Evolutionary conservation across 2,888 invertebrate species (phyloP).

Genomic region (Tetragnatha montana): DNA sequence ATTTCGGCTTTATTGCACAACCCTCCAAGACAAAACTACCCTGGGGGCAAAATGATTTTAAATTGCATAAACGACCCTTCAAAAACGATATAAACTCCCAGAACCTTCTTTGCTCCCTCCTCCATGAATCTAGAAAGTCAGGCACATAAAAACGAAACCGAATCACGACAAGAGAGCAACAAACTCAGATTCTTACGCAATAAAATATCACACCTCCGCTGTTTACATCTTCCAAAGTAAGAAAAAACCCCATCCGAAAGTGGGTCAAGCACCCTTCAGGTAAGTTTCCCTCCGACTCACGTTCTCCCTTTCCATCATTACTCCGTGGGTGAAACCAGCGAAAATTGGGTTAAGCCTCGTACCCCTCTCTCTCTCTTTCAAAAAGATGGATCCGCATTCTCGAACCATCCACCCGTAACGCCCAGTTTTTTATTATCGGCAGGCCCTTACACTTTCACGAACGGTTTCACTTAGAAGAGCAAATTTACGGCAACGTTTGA

Average conservation of each 20-base stretch:
- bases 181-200: background rate
- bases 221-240: background rate
- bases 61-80: too few relatives aligned
- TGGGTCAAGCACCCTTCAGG: slow-evolving; percentile 14
- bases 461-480: background rate
- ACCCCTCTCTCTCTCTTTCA: slow-evolving; percentile 3
- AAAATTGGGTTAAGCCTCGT: background rate
- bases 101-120: background rate
- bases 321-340: slow-evolving; percentile 23
- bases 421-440: background rate
- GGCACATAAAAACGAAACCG: too few relatives aligned
- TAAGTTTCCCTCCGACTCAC: background rate
- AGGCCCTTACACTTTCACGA: slow-evolving; percentile 25
- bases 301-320: slow-evolving; percentile 32
- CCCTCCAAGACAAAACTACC: too few relatives aligned
- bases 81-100: too few relatives aligned
- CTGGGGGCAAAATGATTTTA: too few relatives aligned
- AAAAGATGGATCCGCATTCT: slow-evolving; percentile 39
- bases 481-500: background rate
- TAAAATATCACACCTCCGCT: background rate
- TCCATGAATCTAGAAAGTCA: background rate
- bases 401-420: slow-evolving; percentile 23
- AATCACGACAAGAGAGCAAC: background rate
- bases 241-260: background rate
- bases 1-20: too few relatives aligned